A percentile compares a stretch with the other conserved stretches of the same genome.
Conservation (phyloP, 2,113 vertebrate genomes). For the Hassar affinis region DNA sequence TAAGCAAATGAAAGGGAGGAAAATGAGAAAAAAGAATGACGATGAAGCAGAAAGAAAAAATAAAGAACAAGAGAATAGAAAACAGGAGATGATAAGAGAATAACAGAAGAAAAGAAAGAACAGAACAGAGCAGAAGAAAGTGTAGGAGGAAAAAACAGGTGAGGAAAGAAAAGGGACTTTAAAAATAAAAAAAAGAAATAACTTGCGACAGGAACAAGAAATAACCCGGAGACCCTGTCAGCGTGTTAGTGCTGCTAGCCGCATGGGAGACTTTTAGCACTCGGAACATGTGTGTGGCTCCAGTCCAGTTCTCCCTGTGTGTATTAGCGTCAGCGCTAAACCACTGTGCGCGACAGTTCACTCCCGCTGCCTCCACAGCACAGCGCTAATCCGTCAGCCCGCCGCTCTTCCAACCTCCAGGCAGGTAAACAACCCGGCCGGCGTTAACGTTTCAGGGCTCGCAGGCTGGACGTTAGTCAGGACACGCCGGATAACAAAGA, state of each 20-base stretch:
- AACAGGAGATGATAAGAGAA: too few relatives aligned
- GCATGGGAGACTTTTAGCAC: slow-evolving; percentile 50
- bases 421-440: slow-evolving; percentile 20
- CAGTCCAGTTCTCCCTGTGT: slow-evolving; percentile 43
- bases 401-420: slow-evolving; percentile 3
- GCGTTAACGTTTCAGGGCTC: slow-evolving; percentile 14
- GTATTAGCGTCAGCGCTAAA: slow-evolving; percentile 29
- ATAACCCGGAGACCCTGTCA: neutral
- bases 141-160: neutral
- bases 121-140: neutral
- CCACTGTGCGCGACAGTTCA: neutral
- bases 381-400: slow-evolving; percentile 9
- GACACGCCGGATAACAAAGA: neutral
- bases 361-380: neutral
- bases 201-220: neutral
- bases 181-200: neutral
- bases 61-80: neutral
- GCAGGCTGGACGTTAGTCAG: slow-evolving; percentile 51
- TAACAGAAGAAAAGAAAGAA: neutral
- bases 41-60: neutral
- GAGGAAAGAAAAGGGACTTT: neutral
- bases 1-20: neutral
- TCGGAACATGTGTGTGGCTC: slow-evolving; percentile 40
- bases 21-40: neutral
- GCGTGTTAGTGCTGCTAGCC: slow-evolving; percentile 5